Evolutionary conservation across 1,140 invertebrate genomes (phyloP).

Genomic region (Leptinotarsa defecta): DNA sequence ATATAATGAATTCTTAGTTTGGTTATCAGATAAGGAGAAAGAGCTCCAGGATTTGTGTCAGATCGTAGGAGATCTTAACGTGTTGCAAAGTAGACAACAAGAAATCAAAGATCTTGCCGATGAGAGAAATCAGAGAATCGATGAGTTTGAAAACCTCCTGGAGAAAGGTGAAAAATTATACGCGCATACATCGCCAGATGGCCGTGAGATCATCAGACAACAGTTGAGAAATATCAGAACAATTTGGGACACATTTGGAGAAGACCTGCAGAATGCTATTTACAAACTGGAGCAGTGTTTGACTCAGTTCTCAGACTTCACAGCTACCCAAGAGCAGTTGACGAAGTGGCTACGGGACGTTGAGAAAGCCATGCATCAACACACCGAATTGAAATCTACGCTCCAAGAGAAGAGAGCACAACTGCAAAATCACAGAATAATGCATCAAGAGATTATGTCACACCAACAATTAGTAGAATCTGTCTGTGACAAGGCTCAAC

Average conservation of each 20-base stretch:
- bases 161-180: conserved; percentile 92
- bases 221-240: conserved; percentile 82
- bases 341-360: conserved; percentile 92
- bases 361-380: conserved; percentile 87
- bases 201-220: conserved; percentile 87
- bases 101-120: conserved; percentile 82
- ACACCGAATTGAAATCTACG: conserved; percentile 87
- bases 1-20: conserved; percentile 75
- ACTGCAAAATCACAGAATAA: conserved; percentile 90
- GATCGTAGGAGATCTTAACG: conserved; percentile 83
- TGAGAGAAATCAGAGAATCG: conserved; percentile 76
- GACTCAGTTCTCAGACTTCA: conserved; percentile 87
- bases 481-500: conserved; percentile 89
- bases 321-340: conserved; percentile 84
- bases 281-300: conserved; percentile 87
- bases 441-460: conserved; percentile 93
- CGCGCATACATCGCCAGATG: conserved; percentile 89
- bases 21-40: conserved; percentile 71
- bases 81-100: conserved; percentile 83
- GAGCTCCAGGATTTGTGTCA: conserved; percentile 79
- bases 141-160: conserved; percentile 82
- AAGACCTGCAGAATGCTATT: conserved; percentile 76
- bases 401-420: conserved; percentile 93
- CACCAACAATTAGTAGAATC: conserved; percentile 88
- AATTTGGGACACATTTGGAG: conserved; percentile 85